phyloP scores from a whole-genome alignment of 2,797 vertebrate genomes.

The Sebastes nivosus region DNA sequence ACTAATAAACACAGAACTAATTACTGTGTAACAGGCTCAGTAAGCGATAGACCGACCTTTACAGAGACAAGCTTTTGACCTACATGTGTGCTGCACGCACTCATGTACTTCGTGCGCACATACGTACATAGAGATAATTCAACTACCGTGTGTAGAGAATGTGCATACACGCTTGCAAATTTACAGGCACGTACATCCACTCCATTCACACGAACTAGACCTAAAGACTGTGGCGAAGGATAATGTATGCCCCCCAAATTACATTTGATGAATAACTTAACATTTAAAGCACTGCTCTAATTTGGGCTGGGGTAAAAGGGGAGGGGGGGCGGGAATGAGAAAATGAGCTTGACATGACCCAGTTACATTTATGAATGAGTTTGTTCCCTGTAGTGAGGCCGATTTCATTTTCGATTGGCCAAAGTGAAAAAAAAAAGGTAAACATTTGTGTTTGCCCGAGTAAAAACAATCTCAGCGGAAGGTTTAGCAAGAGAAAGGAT shows the following conservation, averaged over 20 bases:
- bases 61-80: slow-evolving; percentile 7
- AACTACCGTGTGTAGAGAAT: not conserved
- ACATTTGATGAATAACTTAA: slow-evolving; percentile 82
- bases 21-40: slow-evolving; percentile 1
- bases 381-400: slow-evolving; percentile 38
- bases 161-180: not conserved
- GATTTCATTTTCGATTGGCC: slow-evolving; percentile 49
- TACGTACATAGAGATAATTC: not conserved
- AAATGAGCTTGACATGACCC: slow-evolving; percentile 73
- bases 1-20: slow-evolving; percentile 17
- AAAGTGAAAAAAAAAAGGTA: slow-evolving; percentile 25
- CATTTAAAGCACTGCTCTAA: slow-evolving; percentile 79
- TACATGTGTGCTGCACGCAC: slow-evolving; percentile 5
- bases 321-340: slow-evolving; percentile 51
- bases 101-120: not conserved
- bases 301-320: slow-evolving; percentile 63
- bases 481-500: not conserved
- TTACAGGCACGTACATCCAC: not conserved
- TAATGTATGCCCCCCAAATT: slow-evolving; percentile 74
- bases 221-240: slow-evolving; percentile 40
- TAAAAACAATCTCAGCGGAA: slow-evolving; percentile 19
- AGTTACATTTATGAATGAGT: slow-evolving; percentile 81
- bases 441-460: slow-evolving; percentile 21
- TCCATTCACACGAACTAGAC: slow-evolving; percentile 22
- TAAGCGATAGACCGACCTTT: slow-evolving; percentile 40